These are phyloP conservation scores for Lycocerus yunnanus DNA, from an alignment of 2,888 invertebrate genomes.

Conservation along the genomic window DNA sequence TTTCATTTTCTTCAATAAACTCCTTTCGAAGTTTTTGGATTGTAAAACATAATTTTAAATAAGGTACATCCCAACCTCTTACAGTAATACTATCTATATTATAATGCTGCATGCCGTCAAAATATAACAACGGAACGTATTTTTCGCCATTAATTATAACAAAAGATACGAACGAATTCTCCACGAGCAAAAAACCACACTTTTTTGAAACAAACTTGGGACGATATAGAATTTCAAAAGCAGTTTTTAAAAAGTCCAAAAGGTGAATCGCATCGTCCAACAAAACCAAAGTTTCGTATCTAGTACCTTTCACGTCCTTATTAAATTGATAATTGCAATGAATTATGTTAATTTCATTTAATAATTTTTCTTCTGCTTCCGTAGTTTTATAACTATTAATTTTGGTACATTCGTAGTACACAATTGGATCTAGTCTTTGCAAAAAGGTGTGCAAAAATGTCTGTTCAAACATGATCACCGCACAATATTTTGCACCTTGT, in stretches of 20 bases:
- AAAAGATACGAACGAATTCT: constrained; percentile 91
- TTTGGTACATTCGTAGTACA: background rate
- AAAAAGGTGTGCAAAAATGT: background rate
- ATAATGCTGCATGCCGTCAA: constrained; percentile 88
- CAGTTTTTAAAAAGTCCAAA: constrained; percentile 86
- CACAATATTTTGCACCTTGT: constrained; percentile 4
- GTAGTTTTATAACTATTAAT: background rate
- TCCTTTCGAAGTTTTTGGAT: constrained; percentile 91
- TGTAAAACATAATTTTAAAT: constrained; percentile 92
- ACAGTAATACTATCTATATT: constrained; percentile 84
- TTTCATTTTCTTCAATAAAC: constrained; percentile 86
- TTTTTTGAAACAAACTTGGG: constrained; percentile 70
- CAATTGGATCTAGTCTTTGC: background rate
- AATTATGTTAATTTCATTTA: constrained; percentile 12
- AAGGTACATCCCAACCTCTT: constrained; percentile 90
- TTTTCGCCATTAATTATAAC: constrained; percentile 82
- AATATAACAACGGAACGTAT: constrained; percentile 90
- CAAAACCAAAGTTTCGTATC: constrained; percentile 89
- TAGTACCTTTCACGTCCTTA: constrained; percentile 84
- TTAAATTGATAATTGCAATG: constrained; percentile 80
- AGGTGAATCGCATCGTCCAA: constrained; percentile 88
- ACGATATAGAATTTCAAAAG: constrained; percentile 79
- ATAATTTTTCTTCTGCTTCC: background rate
- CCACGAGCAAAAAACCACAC: constrained; percentile 89
- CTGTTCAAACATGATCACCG: constrained; percentile 1